A percentile compares a stretch with the other conserved stretches of the same genome.
These are phyloP conservation scores for Denticeps clupeoides DNA, from an alignment of 2,797 vertebrate species.

Conservation along the genomic window DNA sequence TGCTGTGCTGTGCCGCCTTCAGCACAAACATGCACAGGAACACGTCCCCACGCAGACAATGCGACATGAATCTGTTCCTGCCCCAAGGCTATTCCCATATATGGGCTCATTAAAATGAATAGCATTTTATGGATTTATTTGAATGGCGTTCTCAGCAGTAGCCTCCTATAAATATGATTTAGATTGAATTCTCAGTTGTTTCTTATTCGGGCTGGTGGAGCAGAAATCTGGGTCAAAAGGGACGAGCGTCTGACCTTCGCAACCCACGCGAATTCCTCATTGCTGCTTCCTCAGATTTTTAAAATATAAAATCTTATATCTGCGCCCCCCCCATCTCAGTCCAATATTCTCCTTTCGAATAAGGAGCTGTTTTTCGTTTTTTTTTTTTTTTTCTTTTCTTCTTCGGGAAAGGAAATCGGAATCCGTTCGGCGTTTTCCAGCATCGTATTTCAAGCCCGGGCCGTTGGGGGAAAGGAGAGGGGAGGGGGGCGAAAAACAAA, in stretches of 20 bases:
- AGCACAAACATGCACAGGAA: too few species aligned
- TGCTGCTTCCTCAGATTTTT: background rate
- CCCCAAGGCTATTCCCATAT: too few species aligned
- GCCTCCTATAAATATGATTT: too few species aligned
- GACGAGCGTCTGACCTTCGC: conserved; percentile 13
- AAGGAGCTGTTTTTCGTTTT: background rate
- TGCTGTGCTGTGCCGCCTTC: too few species aligned
- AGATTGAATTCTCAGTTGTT: background rate
- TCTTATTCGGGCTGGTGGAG: conserved; percentile 12
- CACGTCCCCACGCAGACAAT: too few species aligned
- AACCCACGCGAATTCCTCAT: background rate
- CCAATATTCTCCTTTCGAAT: too few species aligned
- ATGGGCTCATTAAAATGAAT: too few species aligned
- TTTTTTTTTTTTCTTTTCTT: background rate
- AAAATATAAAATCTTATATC: too few species aligned
- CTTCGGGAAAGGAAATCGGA: conserved; percentile 25
- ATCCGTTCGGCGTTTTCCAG: conserved; percentile 41
- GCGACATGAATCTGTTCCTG: too few species aligned
- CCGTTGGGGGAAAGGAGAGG: conserved; percentile 16
- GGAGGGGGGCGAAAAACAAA: conserved; percentile 33
- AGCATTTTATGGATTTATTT: too few species aligned
- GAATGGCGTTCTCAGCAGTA: too few species aligned
- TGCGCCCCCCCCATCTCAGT: too few species aligned
- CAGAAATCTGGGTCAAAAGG: conserved; percentile 25
- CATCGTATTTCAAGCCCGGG: conserved; percentile 47